Evolutionary conservation across 1,140 invertebrate genomes (phyloP), one percentile per base, ranked within the genome.

Genomic region (Phortica variegata): DNA sequence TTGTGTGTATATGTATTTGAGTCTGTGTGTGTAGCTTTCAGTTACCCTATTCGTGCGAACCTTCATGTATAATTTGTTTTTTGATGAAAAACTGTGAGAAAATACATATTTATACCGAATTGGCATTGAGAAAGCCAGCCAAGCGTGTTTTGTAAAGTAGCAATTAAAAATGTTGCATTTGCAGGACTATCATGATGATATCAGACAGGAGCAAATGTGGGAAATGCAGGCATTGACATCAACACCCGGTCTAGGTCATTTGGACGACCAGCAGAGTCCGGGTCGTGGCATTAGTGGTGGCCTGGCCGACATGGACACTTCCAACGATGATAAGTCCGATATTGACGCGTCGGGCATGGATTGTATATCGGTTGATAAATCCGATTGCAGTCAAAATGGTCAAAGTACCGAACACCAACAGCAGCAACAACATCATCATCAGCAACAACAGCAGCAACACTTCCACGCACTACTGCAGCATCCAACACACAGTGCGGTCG

Each of bases 131-230:
- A n/a, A n/a, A n/a, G n/a, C n/a, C n/a, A n/a, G n/a, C n/a, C n/a
- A n/a, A n/a, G n/a, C n/a, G n/a, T n/a, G n/a, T n/a, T n/a, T n/a
- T n/a, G n/a, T n/a, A n/a, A n/a, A n/a, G n/a, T n/a, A n/a, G n/a
- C n/a, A n/a, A n/a, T n/a, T n/a, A n/a, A n/a, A n/a, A n/a, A n/a
- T n/a, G n/a, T n/a, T n/a, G n/a, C 26, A 7, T 6, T 31, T 37
- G 5, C 72, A 87, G 85, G 86, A 88, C 68, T 89, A 89, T 80
- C 91, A 91, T 75, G 90, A 92, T 62, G 89, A 90, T 58, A 92
- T 91, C 52, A 76, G 88, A 47, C 88, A 90, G 66, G 87, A 91
- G 66, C 89, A 91, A 72, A 87, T 91, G 82, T 82, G 88, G 78
- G 88, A 91, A 74, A 87, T 91, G 87, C 87, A 88, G 74, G 84